A percentile compares a stretch with the other conserved stretches of the same genome.
These are phyloP conservation scores for Paramormyrops kingsleyae DNA, from an alignment of 2,113 vertebrate genomes.

Conservation along the genomic window DNA sequence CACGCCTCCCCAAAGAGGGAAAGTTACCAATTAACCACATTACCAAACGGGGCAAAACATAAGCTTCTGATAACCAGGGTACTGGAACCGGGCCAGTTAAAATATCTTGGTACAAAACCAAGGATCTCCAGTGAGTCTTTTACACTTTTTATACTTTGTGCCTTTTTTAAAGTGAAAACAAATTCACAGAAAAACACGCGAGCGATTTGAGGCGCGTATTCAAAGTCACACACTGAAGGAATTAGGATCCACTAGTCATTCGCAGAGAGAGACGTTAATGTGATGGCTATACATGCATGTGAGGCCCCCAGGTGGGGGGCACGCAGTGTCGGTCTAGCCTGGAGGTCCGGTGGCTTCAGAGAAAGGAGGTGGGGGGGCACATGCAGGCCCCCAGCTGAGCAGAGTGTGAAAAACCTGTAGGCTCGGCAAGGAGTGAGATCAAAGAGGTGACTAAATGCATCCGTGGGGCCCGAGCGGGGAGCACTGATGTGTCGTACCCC, in stretches of 20 bases:
- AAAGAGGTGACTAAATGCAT: conserved; percentile 37
- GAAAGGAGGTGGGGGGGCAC: background rate
- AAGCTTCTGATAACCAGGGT: background rate
- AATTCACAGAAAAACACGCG: background rate
- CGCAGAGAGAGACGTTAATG: background rate
- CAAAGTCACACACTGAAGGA: background rate
- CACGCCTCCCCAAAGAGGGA: background rate
- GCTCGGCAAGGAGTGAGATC: conserved; percentile 38
- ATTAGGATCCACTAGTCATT: background rate
- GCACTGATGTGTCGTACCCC: background rate
- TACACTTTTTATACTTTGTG: background rate
- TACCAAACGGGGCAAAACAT: background rate
- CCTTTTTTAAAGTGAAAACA: background rate
- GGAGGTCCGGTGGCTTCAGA: background rate
- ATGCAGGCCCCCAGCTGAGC: background rate
- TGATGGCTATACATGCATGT: background rate
- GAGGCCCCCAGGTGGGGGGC: background rate
- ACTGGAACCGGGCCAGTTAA: background rate
- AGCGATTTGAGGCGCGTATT: background rate
- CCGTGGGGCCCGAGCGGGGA: conserved; percentile 38
- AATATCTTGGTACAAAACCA: background rate
- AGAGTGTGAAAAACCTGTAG: conserved; percentile 52
- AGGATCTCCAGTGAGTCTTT: background rate
- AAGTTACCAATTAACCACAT: background rate
- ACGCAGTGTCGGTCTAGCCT: background rate